Evolutionary conservation across 2,888 invertebrate genomes (phyloP).

Genomic region (Operophtera brumata): DNA sequence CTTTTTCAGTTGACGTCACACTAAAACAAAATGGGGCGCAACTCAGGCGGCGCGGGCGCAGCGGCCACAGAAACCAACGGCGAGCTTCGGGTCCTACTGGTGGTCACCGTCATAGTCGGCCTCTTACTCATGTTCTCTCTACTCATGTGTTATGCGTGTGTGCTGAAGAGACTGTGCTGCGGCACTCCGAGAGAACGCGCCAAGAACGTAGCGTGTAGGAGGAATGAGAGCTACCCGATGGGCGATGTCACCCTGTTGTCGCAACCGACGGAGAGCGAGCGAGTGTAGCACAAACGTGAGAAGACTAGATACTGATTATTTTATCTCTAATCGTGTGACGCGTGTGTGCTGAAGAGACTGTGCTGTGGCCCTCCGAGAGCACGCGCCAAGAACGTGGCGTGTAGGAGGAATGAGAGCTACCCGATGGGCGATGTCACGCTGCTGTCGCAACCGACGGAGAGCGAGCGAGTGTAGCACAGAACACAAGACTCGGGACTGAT

Average conservation of each 20-base stretch:
- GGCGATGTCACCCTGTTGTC: conserved; percentile 82
- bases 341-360: conserved; percentile 83
- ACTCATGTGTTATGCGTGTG: conserved; percentile 84
- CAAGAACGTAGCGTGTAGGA: conserved; percentile 62
- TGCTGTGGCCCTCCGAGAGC: conserved; percentile 81
- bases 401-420: conserved; percentile 75
- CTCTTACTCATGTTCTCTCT: conserved; percentile 82
- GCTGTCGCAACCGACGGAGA: conserved; percentile 82
- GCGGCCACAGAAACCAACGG: conserved; percentile 69
- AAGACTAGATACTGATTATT: conserved; percentile 70
- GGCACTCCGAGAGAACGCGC: conserved; percentile 72
- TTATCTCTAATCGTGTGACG: conserved; percentile 83
- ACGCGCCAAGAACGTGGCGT: conserved; percentile 64
- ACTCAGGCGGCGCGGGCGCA: conserved; percentile 40
- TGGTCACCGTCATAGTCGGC: conserved; percentile 81
- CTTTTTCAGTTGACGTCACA: conserved; percentile 50
- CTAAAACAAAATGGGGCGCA: conserved; percentile 61
- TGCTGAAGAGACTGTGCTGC: conserved; percentile 83
- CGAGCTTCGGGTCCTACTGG: conserved; percentile 80
- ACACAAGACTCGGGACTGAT: conserved; percentile 62
- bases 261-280: conserved; percentile 82
- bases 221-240: conserved; percentile 80
- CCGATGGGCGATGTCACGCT: conserved; percentile 83
- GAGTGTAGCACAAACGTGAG: conserved; percentile 49
- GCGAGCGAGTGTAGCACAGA: conserved; percentile 64